Base-by-base conservation (phyloP, 2,888 invertebrate genomes). In the Eilema depressum region DNA sequence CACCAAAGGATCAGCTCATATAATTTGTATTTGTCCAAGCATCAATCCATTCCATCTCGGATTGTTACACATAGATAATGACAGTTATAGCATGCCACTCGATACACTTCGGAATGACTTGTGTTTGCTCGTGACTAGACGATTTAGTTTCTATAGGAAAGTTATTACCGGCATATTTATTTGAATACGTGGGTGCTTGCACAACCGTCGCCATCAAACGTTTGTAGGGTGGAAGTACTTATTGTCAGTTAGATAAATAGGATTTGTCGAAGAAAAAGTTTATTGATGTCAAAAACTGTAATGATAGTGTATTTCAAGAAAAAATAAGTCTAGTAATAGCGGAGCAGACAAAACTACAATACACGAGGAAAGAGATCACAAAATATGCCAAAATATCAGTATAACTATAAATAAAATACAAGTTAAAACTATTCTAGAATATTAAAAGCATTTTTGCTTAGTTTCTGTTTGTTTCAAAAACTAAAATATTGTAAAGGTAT, bases 171-270 rank as follows among this genome's bases (percentile, higher is more conserved):
- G 87, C 89, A 90, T 89, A 91, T 93, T 91, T 93, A 92, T 94
- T 93, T 91, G 90, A 91, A 89, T 93, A 93, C 93, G 93, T 94
- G 92, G 93, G 92, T 86, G 92, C 90, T 93, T 93, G 92, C 91
- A 88, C 90, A 93, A 93, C 84, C 79, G 86, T 86, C 86, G 89
- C 89, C 83, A 90, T 89, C 90, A 87, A 87, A 85, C 75, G 71
- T 66, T 70, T 60, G 73, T 79, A 78, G 82, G 79, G 79, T 80
- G 75, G 67, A 67, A 66, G 69, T 63, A 28, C 70, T 73, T 66
- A 75, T 79, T 78, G 70, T 74, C 66, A 73, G 68, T 57, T 53
- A 10, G 57, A 63, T 8, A 3, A 20, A 37, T 10, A 23, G n/a
- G n/a, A n/a, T n/a, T n/a, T n/a, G n/a, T n/a, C n/a, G n/a, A n/a